Base-by-base conservation (phyloP, 2,113 vertebrate genomes). In the Sylvietta virens region DNA sequence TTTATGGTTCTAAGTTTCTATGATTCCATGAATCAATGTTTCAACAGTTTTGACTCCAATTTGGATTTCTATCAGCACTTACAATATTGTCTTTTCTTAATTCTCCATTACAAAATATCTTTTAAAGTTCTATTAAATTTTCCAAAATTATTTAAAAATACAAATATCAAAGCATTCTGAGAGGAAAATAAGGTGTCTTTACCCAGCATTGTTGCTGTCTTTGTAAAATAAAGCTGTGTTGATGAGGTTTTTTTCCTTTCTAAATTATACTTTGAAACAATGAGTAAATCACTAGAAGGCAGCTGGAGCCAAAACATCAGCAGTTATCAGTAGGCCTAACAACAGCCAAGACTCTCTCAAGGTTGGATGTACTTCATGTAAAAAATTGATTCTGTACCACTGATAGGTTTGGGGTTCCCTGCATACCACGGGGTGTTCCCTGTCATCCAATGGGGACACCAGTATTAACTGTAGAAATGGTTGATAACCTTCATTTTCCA, bases 191-290 rank as follows among this genome's bases (percentile, higher is more conserved):
- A 73, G 1, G 5, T 37, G 2, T 19, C 19, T 18, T 69, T 26
- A 30, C 13, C 45, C 15, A 78, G 13, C 4, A 44, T 28, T 53
- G 11, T 51, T 65, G 7, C 16, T 56, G 6, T 37, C 27, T 92
- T 42, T 87, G 12, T 65, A 60, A 81, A 92, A 45, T 58, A 47
- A 77, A 81, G 1, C 0, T n/a, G 1, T 35, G 2, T 82, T 65
- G 20, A 56, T 12, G 3, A 86, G 8, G 28, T 10, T 47, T 30
- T 48, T 33, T 27, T 1, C 6, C 1, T 8, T 1, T 16, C 11
- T 44, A 50, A 30, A 2, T 60, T 45, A 24, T 73, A 42, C 4
- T 47, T 21, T 3, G 9, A 56, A 85, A 81, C 7, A 73, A 7
- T 48, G 5, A 78, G 3, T 4, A 76, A 80, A 71, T 76, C 11